Conservation (phyloP, 1,140 invertebrate species). For the Hesperophylax magnus region DNA sequence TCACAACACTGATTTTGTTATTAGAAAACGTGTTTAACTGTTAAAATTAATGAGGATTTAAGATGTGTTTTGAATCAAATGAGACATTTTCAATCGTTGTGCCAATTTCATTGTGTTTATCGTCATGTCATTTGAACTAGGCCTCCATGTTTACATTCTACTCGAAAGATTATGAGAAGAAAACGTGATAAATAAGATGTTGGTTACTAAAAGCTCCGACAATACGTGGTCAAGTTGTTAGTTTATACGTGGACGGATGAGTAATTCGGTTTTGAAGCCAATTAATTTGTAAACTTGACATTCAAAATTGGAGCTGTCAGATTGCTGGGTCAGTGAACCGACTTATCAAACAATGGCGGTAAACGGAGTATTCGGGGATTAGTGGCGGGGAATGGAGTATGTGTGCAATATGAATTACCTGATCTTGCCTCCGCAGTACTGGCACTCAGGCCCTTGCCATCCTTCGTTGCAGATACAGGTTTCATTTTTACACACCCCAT, state of each 20-base stretch:
- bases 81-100: too few relatives aligned
- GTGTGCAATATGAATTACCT: constrained; percentile 74
- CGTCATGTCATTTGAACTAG: constrained; percentile 6
- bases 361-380: not conserved
- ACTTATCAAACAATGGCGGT: constrained; percentile 46
- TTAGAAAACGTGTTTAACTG: too few relatives aligned
- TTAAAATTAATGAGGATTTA: not conserved
- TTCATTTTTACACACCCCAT: constrained; percentile 81
- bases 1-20: too few relatives aligned
- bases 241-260: too few relatives aligned
- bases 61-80: not conserved
- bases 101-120: not conserved
- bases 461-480: constrained; percentile 91
- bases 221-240: too few relatives aligned
- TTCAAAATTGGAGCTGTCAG: constrained; percentile 49
- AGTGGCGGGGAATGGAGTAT: too few relatives aligned
- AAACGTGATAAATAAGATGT: not conserved
- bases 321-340: constrained; percentile 45
- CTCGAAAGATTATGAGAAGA: not conserved
- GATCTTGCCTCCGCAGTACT: constrained; percentile 92
- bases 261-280: not conserved
- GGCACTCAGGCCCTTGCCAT: constrained; percentile 90
- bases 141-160: constrained; percentile 27
- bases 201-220: too few relatives aligned
- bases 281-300: constrained; percentile 49